Evolutionary conservation across 1,140 invertebrate species (phyloP).

Genomic region (Parasteatoda tepidariorum): DNA sequence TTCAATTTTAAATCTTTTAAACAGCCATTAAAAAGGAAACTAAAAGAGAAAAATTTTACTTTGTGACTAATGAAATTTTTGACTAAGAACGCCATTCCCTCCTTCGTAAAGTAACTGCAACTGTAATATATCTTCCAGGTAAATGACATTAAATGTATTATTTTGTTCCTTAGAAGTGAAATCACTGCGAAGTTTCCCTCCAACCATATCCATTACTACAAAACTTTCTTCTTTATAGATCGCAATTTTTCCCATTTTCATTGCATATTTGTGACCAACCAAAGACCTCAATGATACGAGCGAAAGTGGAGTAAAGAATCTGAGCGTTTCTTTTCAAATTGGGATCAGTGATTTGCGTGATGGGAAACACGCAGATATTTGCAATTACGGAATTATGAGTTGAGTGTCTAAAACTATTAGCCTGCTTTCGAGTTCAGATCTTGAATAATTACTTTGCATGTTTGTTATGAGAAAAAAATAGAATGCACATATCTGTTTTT

Average conservation of each 20-base stretch:
- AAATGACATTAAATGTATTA: conserved; percentile 51
- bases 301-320: neutral
- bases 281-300: neutral
- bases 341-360: no score
- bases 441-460: no score
- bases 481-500: no score
- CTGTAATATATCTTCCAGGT: conserved; percentile 35
- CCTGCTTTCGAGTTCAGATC: no score
- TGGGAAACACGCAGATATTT: no score
- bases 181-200: conserved; percentile 15
- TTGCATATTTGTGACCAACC: conserved; percentile 26
- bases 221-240: conserved; percentile 23
- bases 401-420: no score
- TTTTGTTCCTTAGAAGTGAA: conserved; percentile 19
- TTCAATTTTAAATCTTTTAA: no score
- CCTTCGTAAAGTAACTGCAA: neutral
- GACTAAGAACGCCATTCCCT: neutral
- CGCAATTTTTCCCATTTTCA: neutral
- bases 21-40: no score
- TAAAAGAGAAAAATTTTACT: neutral
- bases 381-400: no score
- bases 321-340: no score
- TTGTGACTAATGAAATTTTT: neutral
- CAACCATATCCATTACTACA: conserved; percentile 27
- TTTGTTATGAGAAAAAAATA: no score